phyloP scores from a whole-genome alignment of 2,113 vertebrate genomes.

The Malurus elegans region DNA sequence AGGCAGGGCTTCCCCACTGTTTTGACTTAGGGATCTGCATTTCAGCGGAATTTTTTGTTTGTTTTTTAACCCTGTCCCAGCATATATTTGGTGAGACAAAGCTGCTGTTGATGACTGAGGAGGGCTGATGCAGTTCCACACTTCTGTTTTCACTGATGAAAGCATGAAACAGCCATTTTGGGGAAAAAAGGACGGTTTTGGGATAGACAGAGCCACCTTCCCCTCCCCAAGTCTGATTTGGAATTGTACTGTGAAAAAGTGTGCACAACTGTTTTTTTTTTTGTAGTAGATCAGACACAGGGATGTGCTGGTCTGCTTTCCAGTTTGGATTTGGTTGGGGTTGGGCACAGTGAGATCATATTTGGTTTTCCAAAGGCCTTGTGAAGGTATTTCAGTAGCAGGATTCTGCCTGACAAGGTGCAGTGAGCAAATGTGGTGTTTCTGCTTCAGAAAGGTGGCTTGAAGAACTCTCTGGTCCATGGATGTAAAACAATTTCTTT shows the following conservation, averaged over 20 bases:
- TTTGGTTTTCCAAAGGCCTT: background rate
- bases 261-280: accelerated
- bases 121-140: background rate
- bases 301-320: background rate
- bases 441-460: background rate
- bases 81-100: background rate
- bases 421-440: background rate
- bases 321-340: background rate
- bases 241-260: background rate
- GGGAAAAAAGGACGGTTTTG: background rate
- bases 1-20: background rate
- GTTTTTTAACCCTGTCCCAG: background rate
- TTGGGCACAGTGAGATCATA: background rate
- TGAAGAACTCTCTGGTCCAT: background rate
- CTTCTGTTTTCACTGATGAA: background rate
- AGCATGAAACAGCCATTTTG: background rate
- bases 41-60: background rate
- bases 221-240: background rate
- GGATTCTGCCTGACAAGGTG: background rate
- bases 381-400: background rate
- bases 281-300: background rate
- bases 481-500: background rate
- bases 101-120: background rate
- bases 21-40: background rate
- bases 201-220: background rate